These are phyloP conservation scores for Solenodon paradoxus DNA, from an alignment of 2,113 vertebrate genomes.

Conservation along the genomic window DNA sequence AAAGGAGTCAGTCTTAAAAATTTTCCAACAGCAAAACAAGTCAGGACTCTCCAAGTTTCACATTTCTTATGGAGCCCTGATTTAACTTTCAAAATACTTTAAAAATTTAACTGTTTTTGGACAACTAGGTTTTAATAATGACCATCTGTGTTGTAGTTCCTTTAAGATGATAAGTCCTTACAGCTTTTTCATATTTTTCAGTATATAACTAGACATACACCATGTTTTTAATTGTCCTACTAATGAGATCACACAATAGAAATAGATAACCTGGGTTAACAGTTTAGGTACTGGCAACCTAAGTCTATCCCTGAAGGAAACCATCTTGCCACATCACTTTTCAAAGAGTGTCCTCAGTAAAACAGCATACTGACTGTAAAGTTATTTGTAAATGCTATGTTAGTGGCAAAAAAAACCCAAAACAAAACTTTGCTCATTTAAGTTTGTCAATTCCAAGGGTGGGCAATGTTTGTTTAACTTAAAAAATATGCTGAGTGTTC, in stretches of 20 bases:
- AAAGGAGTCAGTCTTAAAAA: neutral
- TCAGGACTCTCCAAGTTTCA: neutral
- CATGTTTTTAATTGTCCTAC: neutral
- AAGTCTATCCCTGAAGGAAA: neutral
- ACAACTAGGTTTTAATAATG: neutral
- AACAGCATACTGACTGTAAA: neutral
- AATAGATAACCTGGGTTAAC: neutral
- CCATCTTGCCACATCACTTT: neutral
- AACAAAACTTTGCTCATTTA: neutral
- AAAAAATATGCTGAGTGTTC: neutral
- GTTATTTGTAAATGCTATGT: neutral
- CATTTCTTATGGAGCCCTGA: neutral
- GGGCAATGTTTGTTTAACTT: neutral
- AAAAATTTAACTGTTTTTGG: neutral
- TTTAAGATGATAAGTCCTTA: conserved; percentile 23
- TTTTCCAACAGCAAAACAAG: neutral
- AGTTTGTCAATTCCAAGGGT: neutral
- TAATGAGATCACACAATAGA: neutral
- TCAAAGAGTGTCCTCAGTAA: neutral
- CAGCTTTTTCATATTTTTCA: conserved; percentile 9
- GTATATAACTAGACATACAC: neutral
- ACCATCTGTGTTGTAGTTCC: neutral
- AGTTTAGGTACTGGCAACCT: neutral
- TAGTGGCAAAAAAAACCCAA: neutral
- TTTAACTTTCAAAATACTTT: conserved; percentile 18